Evolutionary conservation across 2,888 invertebrate genomes (phyloP).

Genomic region (Zeuzera pyrina): DNA sequence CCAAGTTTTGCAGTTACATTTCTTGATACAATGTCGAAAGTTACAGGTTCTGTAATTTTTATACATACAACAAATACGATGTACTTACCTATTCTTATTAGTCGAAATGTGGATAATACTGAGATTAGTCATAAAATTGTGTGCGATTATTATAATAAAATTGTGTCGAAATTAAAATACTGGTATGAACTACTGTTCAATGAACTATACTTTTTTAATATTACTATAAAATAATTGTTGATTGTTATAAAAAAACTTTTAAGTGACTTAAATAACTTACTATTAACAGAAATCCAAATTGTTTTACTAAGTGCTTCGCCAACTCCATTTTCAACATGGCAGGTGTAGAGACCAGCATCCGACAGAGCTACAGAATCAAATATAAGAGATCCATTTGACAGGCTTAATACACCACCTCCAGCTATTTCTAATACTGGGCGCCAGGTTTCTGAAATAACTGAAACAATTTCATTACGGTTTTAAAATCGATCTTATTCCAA

Average conservation of each 20-base stretch:
- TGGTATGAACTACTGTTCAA: too few relatives aligned
- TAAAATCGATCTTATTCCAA: too few relatives aligned
- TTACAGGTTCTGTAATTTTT: slow-evolving; percentile 82
- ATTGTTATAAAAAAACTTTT: neutral
- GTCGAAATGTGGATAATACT: too few relatives aligned
- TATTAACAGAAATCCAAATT: slow-evolving; percentile 65
- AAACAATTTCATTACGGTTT: slow-evolving; percentile 12
- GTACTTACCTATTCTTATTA: too few relatives aligned
- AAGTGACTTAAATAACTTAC: slow-evolving; percentile 33
- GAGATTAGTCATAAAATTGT: too few relatives aligned
- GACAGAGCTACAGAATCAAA: slow-evolving; percentile 60
- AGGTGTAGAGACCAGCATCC: slow-evolving; percentile 62
- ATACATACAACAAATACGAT: too few relatives aligned
- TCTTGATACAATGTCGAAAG: slow-evolving; percentile 79
- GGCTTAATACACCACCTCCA: slow-evolving; percentile 60
- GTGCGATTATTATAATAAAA: too few relatives aligned
- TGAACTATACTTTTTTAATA: too few relatives aligned
- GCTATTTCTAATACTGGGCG: slow-evolving; percentile 62
- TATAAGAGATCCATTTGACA: slow-evolving; percentile 62
- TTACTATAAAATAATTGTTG: too few relatives aligned
- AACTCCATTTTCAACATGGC: slow-evolving; percentile 68
- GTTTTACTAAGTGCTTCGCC: slow-evolving; percentile 65
- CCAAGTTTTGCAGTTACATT: slow-evolving; percentile 86
- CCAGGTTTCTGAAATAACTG: slow-evolving; percentile 59
- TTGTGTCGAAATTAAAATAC: too few relatives aligned